These are phyloP conservation scores for Dioctria rufipes DNA, from an alignment of 2,888 invertebrate genomes.

Conservation along the genomic window DNA sequence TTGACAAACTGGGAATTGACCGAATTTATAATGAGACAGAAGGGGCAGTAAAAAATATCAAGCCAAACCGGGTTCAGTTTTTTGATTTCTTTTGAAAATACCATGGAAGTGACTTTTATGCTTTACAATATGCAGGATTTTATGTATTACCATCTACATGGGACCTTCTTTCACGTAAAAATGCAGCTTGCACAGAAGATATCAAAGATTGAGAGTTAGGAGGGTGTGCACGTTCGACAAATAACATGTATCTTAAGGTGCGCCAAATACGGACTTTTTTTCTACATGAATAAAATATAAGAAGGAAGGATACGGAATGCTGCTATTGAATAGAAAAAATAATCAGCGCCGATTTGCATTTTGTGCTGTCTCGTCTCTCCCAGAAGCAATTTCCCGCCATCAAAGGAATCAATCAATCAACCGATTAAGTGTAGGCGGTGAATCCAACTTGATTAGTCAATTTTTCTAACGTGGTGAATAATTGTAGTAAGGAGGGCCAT, in stretches of 20 bases:
- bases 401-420: conserved; percentile 10
- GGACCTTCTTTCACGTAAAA: not conserved
- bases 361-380: not conserved
- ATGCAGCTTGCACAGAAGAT: not conserved
- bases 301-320: not conserved
- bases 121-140: not conserved
- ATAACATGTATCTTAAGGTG: not conserved
- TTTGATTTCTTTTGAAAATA: not conserved
- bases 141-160: conserved; percentile 5
- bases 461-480: conserved; percentile 44
- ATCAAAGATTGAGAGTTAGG: not conserved
- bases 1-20: conserved; percentile 22
- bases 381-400: not conserved
- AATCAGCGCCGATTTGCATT: not conserved
- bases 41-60: not conserved
- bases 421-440: conserved; percentile 2
- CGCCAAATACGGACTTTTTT: not conserved
- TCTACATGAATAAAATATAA: conserved; percentile 8
- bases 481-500: conserved; percentile 55
- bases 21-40: conserved; percentile 18
- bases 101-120: not conserved
- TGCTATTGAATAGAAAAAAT: not conserved
- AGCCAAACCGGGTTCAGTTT: not conserved
- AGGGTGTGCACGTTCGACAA: not conserved
- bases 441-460: conserved; percentile 36